Evolutionary conservation across 2,797 vertebrate genomes (phyloP).

Genomic region (Poeciliopsis infans): DNA sequence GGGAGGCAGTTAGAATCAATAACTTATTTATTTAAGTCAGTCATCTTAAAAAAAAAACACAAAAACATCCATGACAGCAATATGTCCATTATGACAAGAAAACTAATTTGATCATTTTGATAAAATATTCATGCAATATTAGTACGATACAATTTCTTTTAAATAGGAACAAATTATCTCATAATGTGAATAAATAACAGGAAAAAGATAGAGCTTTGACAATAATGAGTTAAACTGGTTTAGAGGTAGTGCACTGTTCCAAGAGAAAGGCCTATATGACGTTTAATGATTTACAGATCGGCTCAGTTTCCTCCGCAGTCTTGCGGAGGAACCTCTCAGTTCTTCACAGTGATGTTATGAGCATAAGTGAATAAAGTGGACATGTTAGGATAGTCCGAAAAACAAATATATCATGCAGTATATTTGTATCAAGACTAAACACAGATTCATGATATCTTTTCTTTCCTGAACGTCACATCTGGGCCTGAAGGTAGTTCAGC

Average conservation of each 20-base stretch:
- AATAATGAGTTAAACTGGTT: neutral
- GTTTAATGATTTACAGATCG: constrained; percentile 14
- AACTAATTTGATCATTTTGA: neutral
- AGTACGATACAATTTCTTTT: neutral
- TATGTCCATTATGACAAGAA: too few relatives aligned
- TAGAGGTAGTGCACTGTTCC: neutral
- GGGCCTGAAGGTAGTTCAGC: constrained; percentile 25
- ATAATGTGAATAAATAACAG: neutral
- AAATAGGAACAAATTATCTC: neutral
- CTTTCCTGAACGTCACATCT: constrained; percentile 47
- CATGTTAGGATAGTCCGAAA: neutral
- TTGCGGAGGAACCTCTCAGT: neutral
- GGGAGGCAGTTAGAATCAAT: neutral
- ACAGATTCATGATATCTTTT: neutral
- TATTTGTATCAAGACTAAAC: neutral
- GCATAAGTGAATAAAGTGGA: neutral
- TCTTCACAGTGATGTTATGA: neutral
- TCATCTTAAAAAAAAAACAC: neutral
- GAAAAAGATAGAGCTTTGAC: neutral
- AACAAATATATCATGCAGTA: neutral
- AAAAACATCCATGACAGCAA: neutral
- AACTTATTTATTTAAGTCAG: neutral
- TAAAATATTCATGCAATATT: neutral
- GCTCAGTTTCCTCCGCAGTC: neutral
- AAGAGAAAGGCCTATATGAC: neutral